A percentile compares a stretch with the other conserved stretches of the same genome.
Evolutionary conservation across 2,113 vertebrate genomes (phyloP).

Genomic region (Vanacampus margaritifer): DNA sequence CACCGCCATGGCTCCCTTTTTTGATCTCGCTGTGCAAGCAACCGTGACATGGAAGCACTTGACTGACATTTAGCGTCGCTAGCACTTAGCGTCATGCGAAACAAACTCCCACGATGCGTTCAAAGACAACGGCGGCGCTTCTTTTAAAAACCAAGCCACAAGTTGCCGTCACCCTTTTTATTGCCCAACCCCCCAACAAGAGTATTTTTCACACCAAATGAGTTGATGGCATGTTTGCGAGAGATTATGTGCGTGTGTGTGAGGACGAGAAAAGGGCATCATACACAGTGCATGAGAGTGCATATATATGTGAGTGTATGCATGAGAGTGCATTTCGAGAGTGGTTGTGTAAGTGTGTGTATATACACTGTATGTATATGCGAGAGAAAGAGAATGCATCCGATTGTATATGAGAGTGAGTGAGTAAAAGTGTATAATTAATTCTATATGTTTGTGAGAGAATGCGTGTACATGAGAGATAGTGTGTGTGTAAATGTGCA

Average conservation of each 20-base stretch:
- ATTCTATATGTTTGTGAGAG: too few species aligned
- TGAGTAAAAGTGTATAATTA: too few species aligned
- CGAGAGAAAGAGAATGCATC: too few species aligned
- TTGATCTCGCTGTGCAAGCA: not conserved
- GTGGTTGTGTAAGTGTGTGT: conserved; percentile 63
- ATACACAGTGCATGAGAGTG: conserved; percentile 69
- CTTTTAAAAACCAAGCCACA: conserved; percentile 84
- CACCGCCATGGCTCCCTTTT: not conserved
- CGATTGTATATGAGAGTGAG: too few species aligned
- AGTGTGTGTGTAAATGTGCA: too few species aligned
- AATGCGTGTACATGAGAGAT: too few species aligned
- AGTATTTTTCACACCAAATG: conserved; percentile 19
- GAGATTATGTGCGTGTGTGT: conserved; percentile 55
- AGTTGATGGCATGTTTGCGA: conserved; percentile 75
- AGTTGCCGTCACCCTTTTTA: conserved; percentile 77
- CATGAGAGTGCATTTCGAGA: too few species aligned
- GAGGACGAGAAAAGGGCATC: conserved; percentile 72
- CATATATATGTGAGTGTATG: conserved; percentile 36
- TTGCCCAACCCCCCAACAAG: not conserved
- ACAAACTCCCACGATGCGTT: not conserved
- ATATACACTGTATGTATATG: not conserved
- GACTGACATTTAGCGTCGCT: conserved; percentile 14
- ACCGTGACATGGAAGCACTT: conserved; percentile 46
- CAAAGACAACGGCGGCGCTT: not conserved
- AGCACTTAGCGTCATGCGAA: not conserved